Evolutionary conservation across 2,113 vertebrate genomes (phyloP), one percentile per base, ranked within the genome.

Genomic region (Sinosuthora webbiana): DNA sequence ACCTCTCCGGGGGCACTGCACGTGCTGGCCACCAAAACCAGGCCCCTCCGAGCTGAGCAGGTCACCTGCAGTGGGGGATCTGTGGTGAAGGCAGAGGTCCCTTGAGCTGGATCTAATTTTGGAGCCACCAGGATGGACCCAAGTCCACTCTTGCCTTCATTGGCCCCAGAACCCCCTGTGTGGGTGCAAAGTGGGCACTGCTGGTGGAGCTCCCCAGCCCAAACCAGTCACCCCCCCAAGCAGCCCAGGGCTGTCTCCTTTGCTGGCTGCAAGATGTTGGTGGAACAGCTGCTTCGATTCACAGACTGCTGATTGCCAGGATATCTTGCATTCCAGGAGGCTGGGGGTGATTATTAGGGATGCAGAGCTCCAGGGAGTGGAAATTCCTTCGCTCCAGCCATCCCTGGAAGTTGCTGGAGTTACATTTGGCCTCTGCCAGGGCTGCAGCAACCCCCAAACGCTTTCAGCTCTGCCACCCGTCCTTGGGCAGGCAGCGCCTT

Each of bases 251-350:
- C 53, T 33, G 68, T 12, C 60, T 79, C 76, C 69, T 65, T 49
- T 0, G 0, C 71, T 53, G 87, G 87, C 90, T 94, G 60, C 59
- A 27, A 78, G 87, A 93, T 31, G 84, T 7, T 89, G 94, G 28
- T 55, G 87, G 93, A 96, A 83, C 95, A 95, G 93, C 95, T 94
- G 97, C 94, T 80, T 85, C 17, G 59, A 78, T 92, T 57, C 28
- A 6, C 83, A 86, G 57, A 16, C 53, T 5, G 18, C 87, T 35
- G 83, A 39, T 63, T 57, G 84, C 82, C 30, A 11, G 92, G 49
- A 82, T 69, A 70, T 41, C 80, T 92, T 1, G 6, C 89, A 41
- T 93, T 77, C 91, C 93, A 20, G 84, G 64, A 47, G 89, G 52
- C 84, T 85, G 86, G n/a, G 50, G 90, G 70, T 63, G 87, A 84